Evolutionary conservation across 2,113 vertebrate genomes (phyloP).

Genomic region (Sprattus sprattus): DNA sequence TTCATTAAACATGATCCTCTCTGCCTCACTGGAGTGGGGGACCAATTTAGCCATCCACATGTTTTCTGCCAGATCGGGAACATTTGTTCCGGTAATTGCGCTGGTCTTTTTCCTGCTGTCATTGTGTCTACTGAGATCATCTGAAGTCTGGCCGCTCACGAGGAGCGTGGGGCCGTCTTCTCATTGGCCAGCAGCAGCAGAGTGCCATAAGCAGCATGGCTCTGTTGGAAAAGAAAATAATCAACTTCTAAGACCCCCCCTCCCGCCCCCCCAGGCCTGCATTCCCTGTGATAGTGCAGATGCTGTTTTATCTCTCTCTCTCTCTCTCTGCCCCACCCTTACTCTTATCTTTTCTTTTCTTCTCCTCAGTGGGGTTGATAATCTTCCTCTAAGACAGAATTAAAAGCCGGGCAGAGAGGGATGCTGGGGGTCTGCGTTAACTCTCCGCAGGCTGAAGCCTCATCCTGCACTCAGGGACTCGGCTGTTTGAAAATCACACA

Average conservation of each 20-base stretch:
- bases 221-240: background rate
- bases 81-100: background rate
- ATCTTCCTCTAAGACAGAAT: background rate
- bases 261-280: slow-evolving; percentile 26
- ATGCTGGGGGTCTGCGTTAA: background rate
- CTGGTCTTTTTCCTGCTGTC: background rate
- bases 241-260: background rate
- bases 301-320: slow-evolving; percentile 50
- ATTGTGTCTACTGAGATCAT: background rate
- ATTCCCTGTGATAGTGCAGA: slow-evolving; percentile 51
- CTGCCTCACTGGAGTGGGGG: background rate
- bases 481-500: background rate
- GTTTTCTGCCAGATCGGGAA: background rate
- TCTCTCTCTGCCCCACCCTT: background rate
- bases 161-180: background rate
- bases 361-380: background rate
- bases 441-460: background rate
- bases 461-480: background rate
- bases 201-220: background rate
- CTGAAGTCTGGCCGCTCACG: background rate
- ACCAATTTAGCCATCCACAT: background rate
- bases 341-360: background rate
- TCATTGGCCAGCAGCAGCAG: background rate
- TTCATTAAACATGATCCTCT: slow-evolving; percentile 10
- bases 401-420: background rate